Conservation (phyloP, 2,797 vertebrate genomes). For the Anableps anableps region DNA sequence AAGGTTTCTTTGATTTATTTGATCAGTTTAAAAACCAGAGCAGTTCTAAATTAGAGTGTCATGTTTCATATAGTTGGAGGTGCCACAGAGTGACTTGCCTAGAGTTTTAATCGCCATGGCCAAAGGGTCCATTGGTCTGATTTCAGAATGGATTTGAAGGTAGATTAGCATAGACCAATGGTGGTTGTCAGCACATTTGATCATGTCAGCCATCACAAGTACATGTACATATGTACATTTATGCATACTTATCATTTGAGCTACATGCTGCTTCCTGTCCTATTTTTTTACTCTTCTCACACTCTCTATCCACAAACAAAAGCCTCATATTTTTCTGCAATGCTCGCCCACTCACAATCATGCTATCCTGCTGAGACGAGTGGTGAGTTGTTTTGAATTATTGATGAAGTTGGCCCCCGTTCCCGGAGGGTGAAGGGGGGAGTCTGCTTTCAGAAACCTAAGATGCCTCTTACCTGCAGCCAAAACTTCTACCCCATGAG, state of each 20-base stretch:
- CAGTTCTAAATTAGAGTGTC: slow-evolving; percentile 30
- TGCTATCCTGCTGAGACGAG: slow-evolving; percentile 55
- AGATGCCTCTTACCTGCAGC: slow-evolving; percentile 74
- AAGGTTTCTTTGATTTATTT: slow-evolving; percentile 43
- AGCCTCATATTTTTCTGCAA: slow-evolving; percentile 61
- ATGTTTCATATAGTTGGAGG: slow-evolving; percentile 28
- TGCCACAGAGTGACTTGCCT: slow-evolving; percentile 21
- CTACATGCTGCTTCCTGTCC: slow-evolving; percentile 1
- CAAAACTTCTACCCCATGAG: slow-evolving; percentile 58
- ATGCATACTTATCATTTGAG: neutral
- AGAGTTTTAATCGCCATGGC: slow-evolving; percentile 50
- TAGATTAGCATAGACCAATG: slow-evolving; percentile 64
- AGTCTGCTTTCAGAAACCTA: slow-evolving; percentile 86
- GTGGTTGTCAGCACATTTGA: slow-evolving; percentile 64
- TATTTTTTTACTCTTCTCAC: slow-evolving; percentile 26
- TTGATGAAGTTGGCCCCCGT: slow-evolving; percentile 79
- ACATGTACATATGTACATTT: slow-evolving; percentile 8
- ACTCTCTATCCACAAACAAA: slow-evolving; percentile 62
- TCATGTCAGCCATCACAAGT: slow-evolving; percentile 62
- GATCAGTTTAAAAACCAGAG: slow-evolving; percentile 35
- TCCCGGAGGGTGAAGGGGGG: slow-evolving; percentile 79
- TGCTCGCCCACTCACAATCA: slow-evolving; percentile 66
- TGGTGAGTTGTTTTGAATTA: slow-evolving; percentile 78
- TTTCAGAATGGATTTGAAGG: slow-evolving; percentile 65
- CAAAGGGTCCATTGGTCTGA: slow-evolving; percentile 55